Conservation (phyloP, 2,797 vertebrate genomes). For the Gymnoscopelus braueri region DNA sequence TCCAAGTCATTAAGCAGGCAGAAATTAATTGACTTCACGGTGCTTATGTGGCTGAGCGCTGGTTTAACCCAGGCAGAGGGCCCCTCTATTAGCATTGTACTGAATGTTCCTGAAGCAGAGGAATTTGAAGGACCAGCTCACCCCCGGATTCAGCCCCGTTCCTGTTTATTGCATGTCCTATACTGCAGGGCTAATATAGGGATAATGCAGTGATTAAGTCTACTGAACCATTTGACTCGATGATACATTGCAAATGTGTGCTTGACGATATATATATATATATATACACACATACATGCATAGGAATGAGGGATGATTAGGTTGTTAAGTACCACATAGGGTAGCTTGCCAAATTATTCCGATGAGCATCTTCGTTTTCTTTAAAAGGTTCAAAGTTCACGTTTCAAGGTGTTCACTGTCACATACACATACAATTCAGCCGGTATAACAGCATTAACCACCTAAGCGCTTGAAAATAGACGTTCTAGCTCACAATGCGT, state of each 20-base stretch:
- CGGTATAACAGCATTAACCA: too few species aligned
- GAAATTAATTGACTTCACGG: slow-evolving; percentile 83
- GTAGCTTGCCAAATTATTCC: too few species aligned
- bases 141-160: slow-evolving; percentile 41
- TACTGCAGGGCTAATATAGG: slow-evolving; percentile 56
- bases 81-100: slow-evolving; percentile 70
- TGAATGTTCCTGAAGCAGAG: slow-evolving; percentile 55
- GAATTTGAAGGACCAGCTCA: slow-evolving; percentile 30
- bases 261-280: slow-evolving; percentile 55
- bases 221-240: slow-evolving; percentile 9
- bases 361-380: too few species aligned
- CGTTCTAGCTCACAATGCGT: too few species aligned
- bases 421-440: too few species aligned
- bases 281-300: slow-evolving; percentile 9
- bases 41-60: slow-evolving; percentile 74
- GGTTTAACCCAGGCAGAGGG: slow-evolving; percentile 72
- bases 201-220: slow-evolving; percentile 57
- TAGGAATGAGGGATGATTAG: too few species aligned
- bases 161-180: slow-evolving; percentile 33
- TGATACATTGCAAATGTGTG: slow-evolving; percentile 61
- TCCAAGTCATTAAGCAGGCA: slow-evolving; percentile 82
- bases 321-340: too few species aligned
- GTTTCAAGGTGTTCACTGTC: too few species aligned
- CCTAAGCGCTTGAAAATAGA: too few species aligned
- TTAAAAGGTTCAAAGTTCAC: too few species aligned